These are phyloP conservation scores for Lates calcarifer DNA, from an alignment of 2,113 vertebrate species.

Conservation along the genomic window DNA sequence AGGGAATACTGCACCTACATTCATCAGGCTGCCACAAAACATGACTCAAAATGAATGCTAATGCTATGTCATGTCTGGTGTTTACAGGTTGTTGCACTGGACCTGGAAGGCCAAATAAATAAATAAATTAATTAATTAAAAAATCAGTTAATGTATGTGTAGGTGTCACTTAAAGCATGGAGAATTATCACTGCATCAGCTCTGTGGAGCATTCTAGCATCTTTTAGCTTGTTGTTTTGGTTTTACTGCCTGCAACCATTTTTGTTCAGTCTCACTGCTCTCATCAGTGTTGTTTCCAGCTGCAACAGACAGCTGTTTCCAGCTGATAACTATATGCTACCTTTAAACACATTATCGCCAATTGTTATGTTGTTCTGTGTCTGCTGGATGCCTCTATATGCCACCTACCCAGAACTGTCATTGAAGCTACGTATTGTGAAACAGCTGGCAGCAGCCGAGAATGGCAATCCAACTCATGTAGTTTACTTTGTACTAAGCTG, in stretches of 20 bases:
- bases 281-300: background rate
- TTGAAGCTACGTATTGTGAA: background rate
- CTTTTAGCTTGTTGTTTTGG: background rate
- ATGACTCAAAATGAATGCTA: background rate
- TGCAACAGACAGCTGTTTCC: background rate
- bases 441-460: background rate
- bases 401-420: background rate
- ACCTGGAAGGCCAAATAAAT: too few species aligned
- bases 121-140: too few species aligned
- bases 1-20: background rate
- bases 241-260: background rate
- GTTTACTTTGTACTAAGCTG: background rate
- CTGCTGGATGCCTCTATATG: background rate
- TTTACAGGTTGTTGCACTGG: too few species aligned
- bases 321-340: background rate
- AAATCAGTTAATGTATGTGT: background rate
- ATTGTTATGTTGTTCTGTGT: background rate
- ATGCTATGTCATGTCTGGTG: background rate
- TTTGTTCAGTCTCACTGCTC: background rate
- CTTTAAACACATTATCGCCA: background rate
- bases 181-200: too few species aligned
- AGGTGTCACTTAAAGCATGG: background rate
- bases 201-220: background rate
- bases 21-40: background rate
- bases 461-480: background rate